Conservation (phyloP, 2,888 invertebrate species). For the Callimorpha dominula region DNA sequence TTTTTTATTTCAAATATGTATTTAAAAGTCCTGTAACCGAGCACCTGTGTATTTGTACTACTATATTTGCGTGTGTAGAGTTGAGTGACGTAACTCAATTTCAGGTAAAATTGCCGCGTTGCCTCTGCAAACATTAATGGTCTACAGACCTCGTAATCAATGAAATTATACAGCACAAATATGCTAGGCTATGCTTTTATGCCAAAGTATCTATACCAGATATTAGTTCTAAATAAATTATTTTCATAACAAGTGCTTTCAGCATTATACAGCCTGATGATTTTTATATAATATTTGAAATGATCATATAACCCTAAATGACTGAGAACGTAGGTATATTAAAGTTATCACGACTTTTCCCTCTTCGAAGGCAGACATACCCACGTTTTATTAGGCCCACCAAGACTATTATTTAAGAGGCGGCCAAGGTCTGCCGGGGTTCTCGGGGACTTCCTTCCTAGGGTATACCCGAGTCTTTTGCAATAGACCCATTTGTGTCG, state of each 20-base stretch:
- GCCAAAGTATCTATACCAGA: not conserved
- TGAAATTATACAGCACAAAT: not conserved
- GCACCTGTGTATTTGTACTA: not conserved
- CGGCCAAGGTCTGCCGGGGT: too few relatives aligned
- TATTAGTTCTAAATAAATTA: not conserved
- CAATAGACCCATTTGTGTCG: too few relatives aligned
- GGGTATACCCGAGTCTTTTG: too few relatives aligned
- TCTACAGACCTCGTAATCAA: not conserved
- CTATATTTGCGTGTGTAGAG: not conserved
- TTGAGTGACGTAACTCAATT: not conserved
- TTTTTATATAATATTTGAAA: not conserved
- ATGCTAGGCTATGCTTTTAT: not conserved
- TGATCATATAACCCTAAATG: too few relatives aligned
- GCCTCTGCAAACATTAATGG: not conserved
- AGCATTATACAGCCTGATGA: not conserved
- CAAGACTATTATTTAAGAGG: too few relatives aligned
- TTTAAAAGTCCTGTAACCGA: not conserved
- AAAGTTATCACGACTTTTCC: too few relatives aligned
- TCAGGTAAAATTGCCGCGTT: not conserved
- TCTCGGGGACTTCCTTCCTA: too few relatives aligned
- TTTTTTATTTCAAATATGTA: not conserved
- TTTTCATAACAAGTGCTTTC: not conserved
- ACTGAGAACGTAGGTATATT: too few relatives aligned
- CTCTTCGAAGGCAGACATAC: too few relatives aligned
- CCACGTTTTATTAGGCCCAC: too few relatives aligned